Evolutionary conservation across 2,888 invertebrate species (phyloP), one percentile per base, ranked within the genome.

Genomic region (Argyresthia goedartella): DNA sequence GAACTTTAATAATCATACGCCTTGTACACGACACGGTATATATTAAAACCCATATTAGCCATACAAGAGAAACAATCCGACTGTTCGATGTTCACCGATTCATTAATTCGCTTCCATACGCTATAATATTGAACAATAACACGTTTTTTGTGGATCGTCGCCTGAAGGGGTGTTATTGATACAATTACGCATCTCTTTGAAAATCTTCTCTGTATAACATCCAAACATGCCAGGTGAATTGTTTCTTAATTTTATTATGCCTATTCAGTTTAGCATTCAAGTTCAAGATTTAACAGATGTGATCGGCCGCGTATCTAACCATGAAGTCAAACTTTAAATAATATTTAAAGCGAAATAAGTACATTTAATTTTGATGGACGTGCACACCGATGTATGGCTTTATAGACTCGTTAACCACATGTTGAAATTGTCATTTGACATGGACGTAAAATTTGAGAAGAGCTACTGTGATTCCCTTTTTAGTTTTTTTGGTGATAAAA

Each of bases 361-460:
- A 6, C 1, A 34, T 41, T 42, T 14, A 41, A 36, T 47, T 42
- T 42, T 50, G 53, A 51, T 53, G 39, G 50, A 56, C 49, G 50
- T 52, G 25, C 4, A 44, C 49, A 48, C 25, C 25, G 25, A 25
- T 15, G 15, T 8, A 52, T 52, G 55, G 52, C 45, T 55, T 48
- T 53, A 55, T 54, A 55, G 55, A 53, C 53, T 56, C 58, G 54
- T 56, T 56, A 49, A 54, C 54, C 43, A 53, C 49, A 49, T 51
- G 55, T 55, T 53, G 51, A 56, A 56, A 55, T 57, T 61, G 72
- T 71, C 71, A 69, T 69, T 73, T 73, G 72, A 67, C 67, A 73
- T 64, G 69, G 67, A 66, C 60, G 61, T 71, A 65, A 74, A 71
- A 65, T 70, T 60, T 59, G 58, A 68, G 66, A 70, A 71, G 73